Evolutionary conservation across 2,888 invertebrate species (phyloP).

Genomic region (Trichogramma evanescens): DNA sequence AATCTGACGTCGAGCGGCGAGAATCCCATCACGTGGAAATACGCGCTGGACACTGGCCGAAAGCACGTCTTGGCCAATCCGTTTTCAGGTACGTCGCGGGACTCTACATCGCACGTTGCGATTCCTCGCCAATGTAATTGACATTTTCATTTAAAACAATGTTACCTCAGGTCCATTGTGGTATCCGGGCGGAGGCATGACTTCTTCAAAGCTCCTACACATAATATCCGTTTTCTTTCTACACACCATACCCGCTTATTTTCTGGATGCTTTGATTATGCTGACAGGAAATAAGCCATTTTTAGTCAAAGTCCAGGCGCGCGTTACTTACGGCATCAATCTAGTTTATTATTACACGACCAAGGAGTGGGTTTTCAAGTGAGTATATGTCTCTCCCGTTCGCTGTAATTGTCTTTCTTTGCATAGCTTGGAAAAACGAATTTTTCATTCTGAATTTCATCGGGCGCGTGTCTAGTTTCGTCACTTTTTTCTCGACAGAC

Average conservation of each 20-base stretch:
- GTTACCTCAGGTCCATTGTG: slow-evolving; percentile 35
- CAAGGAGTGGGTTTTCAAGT: slow-evolving; percentile 70
- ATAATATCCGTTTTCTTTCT: slow-evolving; percentile 62
- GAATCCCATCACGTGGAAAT: slow-evolving; percentile 79
- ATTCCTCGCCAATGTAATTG: not conserved
- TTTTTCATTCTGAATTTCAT: too few relatives aligned
- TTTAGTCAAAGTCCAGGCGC: slow-evolving; percentile 59
- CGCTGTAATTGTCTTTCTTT: not conserved
- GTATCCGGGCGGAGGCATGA: slow-evolving; percentile 61
- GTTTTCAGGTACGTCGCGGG: slow-evolving; percentile 41
- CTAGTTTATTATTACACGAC: slow-evolving; percentile 75
- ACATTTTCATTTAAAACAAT: not conserved
- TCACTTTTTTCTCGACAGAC: too few relatives aligned
- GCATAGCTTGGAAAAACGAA: too few relatives aligned
- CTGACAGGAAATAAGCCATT: slow-evolving; percentile 68
- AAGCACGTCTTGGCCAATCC: slow-evolving; percentile 56
- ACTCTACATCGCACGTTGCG: not conserved
- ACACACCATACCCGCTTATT: slow-evolving; percentile 70
- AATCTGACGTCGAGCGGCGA: slow-evolving; percentile 73
- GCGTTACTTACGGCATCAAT: slow-evolving; percentile 56
- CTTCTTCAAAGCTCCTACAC: slow-evolving; percentile 61
- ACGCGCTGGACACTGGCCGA: slow-evolving; percentile 64
- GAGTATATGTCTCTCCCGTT: slow-evolving; percentile 11
- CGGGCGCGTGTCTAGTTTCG: too few relatives aligned
- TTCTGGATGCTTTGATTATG: slow-evolving; percentile 63